phyloP scores from a whole-genome alignment of 2,113 vertebrate genomes.

The Dasypus novemcinctus region DNA sequence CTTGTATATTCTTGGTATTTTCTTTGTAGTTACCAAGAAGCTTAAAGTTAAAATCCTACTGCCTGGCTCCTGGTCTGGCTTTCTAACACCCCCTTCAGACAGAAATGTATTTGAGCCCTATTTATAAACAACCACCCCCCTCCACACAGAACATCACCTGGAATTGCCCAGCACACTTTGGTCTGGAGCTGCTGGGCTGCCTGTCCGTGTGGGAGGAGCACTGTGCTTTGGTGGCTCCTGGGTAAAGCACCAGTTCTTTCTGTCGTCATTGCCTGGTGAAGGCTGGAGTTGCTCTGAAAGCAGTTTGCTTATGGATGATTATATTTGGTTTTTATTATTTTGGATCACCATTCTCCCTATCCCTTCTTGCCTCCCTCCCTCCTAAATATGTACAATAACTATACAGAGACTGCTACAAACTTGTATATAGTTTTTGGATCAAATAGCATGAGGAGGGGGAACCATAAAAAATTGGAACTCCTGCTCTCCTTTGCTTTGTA shows the following conservation, averaged over 20 bases:
- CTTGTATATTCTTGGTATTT: too few species aligned
- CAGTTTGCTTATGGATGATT: slow-evolving; percentile 82
- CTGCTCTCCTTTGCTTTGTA: slow-evolving; percentile 87
- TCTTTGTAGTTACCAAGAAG: too few species aligned
- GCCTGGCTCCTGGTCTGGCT: slow-evolving; percentile 62
- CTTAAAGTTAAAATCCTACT: not conserved
- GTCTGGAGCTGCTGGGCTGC: slow-evolving; percentile 60
- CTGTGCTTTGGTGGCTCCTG: slow-evolving; percentile 64
- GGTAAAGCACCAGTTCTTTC: slow-evolving; percentile 67
- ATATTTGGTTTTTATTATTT: slow-evolving; percentile 82
- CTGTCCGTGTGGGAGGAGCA: slow-evolving; percentile 52
- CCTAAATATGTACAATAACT: slow-evolving; percentile 84
- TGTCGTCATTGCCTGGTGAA: slow-evolving; percentile 78
- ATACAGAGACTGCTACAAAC: slow-evolving; percentile 87
- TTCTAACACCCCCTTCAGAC: slow-evolving; percentile 47
- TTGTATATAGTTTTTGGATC: slow-evolving; percentile 90
- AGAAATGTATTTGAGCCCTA: slow-evolving; percentile 66
- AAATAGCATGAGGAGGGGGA: slow-evolving; percentile 85
- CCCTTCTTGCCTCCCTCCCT: slow-evolving; percentile 75
- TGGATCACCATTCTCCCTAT: slow-evolving; percentile 75
- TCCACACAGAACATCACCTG: not conserved
- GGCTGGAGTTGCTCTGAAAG: slow-evolving; percentile 80
- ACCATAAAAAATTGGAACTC: slow-evolving; percentile 82
- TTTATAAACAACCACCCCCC: slow-evolving; percentile 63
- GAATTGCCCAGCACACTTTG: slow-evolving; percentile 75